Evolutionary conservation across 2,888 invertebrate species (phyloP).

Genomic region (Cataglyphis cursor): DNA sequence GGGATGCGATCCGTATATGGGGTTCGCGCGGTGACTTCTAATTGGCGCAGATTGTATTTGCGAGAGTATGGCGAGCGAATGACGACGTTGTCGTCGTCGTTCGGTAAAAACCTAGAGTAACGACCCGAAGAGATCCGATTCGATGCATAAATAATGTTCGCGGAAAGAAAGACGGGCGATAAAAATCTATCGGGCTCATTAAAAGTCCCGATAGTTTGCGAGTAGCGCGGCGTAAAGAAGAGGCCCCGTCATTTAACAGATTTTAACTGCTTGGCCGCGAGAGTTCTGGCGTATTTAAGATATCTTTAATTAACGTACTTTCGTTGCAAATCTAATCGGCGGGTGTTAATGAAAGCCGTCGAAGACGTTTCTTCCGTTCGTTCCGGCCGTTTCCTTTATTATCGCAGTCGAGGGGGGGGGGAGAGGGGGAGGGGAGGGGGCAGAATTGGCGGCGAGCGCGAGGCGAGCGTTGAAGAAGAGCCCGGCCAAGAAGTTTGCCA

Average conservation of each 20-base stretch:
- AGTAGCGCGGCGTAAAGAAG: slow-evolving; percentile 36
- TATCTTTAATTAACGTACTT: slow-evolving; percentile 65
- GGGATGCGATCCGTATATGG: not conserved
- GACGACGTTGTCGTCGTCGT: not conserved
- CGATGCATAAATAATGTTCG: slow-evolving; percentile 16
- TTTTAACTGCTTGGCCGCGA: slow-evolving; percentile 57
- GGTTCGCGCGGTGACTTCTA: not conserved
- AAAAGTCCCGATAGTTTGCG: slow-evolving; percentile 36
- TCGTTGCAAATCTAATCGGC: slow-evolving; percentile 64
- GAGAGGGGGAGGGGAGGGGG: not conserved
- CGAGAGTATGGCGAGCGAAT: not conserved
- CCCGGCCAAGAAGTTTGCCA: slow-evolving; percentile 46
- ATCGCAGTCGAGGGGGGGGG: not conserved
- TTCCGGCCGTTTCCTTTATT: slow-evolving; percentile 58
- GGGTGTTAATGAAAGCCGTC: slow-evolving; percentile 64
- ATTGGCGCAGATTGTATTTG: not conserved
- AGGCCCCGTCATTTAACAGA: slow-evolving; percentile 55
- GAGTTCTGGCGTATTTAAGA: slow-evolving; percentile 52
- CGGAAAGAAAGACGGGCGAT: not conserved
- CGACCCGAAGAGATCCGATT: not conserved
- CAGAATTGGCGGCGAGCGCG: slow-evolving; percentile 39
- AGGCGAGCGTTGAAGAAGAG: slow-evolving; percentile 28
- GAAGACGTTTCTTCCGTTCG: slow-evolving; percentile 49
- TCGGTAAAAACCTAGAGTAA: not conserved
- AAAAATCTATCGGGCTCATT: slow-evolving; percentile 48